phyloP scores from a whole-genome alignment of 2,797 vertebrate species.

The Fistularia tabacaria region DNA sequence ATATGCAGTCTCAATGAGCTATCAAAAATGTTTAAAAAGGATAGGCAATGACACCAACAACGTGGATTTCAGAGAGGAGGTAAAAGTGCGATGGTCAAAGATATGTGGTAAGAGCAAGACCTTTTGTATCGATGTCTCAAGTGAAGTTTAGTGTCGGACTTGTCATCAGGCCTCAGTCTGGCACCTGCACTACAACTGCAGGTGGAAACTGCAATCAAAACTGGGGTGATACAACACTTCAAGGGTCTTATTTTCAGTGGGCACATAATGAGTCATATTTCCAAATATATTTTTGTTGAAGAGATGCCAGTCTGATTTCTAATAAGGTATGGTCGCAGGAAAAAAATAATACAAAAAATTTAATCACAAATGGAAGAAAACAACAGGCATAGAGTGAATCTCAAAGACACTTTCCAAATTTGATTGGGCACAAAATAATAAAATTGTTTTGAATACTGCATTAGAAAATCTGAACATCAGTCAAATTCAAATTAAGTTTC shows the following conservation, averaged over 20 bases:
- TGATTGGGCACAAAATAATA: too few relatives aligned
- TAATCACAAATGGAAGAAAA: too few relatives aligned
- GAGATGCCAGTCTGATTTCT: not conserved
- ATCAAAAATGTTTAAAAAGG: too few relatives aligned
- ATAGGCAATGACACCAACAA: too few relatives aligned
- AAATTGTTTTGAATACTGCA: not conserved
- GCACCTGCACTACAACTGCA: slow-evolving; percentile 56
- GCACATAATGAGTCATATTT: slow-evolving; percentile 50
- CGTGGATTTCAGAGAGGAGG: not conserved
- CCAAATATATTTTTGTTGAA: slow-evolving; percentile 42
- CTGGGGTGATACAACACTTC: slow-evolving; percentile 46
- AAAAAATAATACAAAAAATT: slow-evolving; percentile 6
- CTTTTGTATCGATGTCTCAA: slow-evolving; percentile 28
- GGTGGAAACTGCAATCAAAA: slow-evolving; percentile 46
- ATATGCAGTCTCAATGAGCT: too few relatives aligned
- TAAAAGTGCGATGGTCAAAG: slow-evolving; percentile 1
- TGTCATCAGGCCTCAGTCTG: slow-evolving; percentile 23
- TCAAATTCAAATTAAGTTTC: slow-evolving; percentile 22
- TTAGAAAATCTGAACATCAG: not conserved
- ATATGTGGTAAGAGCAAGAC: slow-evolving; percentile 16
- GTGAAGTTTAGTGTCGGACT: slow-evolving; percentile 46
- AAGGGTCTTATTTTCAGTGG: too few relatives aligned
- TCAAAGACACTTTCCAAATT: slow-evolving; percentile 1
- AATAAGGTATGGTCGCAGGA: slow-evolving; percentile 2
- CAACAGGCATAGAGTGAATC: slow-evolving; percentile 25